These are phyloP conservation scores for Cydia fagiglandana DNA, from an alignment of 1,140 invertebrate genomes.

Conservation along the genomic window DNA sequence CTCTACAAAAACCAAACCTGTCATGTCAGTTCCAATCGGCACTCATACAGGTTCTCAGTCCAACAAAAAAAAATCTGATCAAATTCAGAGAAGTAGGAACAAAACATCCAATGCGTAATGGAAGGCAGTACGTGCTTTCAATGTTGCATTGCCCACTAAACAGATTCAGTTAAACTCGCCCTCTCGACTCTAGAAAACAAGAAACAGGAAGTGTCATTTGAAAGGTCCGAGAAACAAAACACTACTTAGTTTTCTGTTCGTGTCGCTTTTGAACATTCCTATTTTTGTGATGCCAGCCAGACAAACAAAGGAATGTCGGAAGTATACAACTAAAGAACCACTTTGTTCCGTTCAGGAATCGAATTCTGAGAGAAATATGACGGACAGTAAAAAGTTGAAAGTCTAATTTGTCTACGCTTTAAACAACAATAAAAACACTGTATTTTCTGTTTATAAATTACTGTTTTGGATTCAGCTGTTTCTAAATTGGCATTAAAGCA, in stretches of 20 bases:
- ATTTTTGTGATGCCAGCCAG: conserved; percentile 3
- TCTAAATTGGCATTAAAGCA: neutral
- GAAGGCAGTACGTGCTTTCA: conserved; percentile 15
- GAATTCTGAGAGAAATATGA: neutral
- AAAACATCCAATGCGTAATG: conserved; percentile 21
- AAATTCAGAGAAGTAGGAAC: conserved; percentile 16
- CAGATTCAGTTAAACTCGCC: conserved; percentile 3
- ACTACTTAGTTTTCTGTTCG: conserved; percentile 8
- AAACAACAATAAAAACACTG: neutral
- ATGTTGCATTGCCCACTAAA: conserved; percentile 21
- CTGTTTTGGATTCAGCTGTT: neutral
- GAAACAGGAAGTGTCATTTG: conserved; percentile 29
- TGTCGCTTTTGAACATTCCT: conserved; percentile 3
- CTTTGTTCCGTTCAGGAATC: neutral
- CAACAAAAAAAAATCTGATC: neutral
- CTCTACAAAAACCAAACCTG: neutral
- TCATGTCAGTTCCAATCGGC: neutral
- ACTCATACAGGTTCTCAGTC: neutral
- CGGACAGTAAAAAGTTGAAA: neutral
- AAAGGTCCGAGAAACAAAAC: conserved; percentile 5
- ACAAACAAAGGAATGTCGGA: neutral
- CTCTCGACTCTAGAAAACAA: neutral
- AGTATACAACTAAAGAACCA: neutral
- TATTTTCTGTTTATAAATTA: neutral
- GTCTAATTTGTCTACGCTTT: neutral